Base-by-base conservation (phyloP, 2,113 vertebrate genomes). In the Neoarius graeffei region DNA sequence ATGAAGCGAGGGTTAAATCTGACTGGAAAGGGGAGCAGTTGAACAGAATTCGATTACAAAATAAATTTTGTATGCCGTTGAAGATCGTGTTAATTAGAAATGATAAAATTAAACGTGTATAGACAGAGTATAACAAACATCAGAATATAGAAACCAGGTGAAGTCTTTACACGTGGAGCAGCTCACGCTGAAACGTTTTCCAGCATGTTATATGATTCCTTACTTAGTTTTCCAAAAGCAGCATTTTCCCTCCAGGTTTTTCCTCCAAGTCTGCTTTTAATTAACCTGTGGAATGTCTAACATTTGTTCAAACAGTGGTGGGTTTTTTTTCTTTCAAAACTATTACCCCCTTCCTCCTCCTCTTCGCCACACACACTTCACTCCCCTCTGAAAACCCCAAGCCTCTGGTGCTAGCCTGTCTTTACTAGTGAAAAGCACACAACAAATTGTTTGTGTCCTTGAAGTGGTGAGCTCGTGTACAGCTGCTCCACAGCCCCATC, bases 281-380 rank as follows among this genome's bases (percentile, higher is more conserved):
- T 92, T 88, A 91, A 77, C 71, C 67, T 81, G 60, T 35, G 91
- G 88, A 90, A 88, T 90, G 85, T 57, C 59, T 66, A 77, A 79
- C 85, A 87, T 87, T 81, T 57, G 56, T 30, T 56, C 5, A 71
- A 82, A 82, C 85, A 85, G 71, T 62, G 54, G 84, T 35, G 19
- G 30, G 54, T 48, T 82, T 85, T 48, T 89, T 69, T 73, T 64
- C 15, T 77, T 69, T 56, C 79, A 77, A 83, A 60, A 76, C 87
- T 67, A 57, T 66, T 83, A 81, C 42, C 14, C 54, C 84, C 15
- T 19, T 30, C 13, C 15, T 11, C 8, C 25, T 6, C n/a, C 54
- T 10, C n/a, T 7, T 30, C 8, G 19, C 23, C 56, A 59, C 56
- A 59, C 30, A 23, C 8, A 81, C 76, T 25, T 73, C 56, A 42